Evolutionary conservation across 2,113 vertebrate genomes (phyloP), one percentile per base, ranked within the genome.

Genomic region (Coptodon bakossiorum): DNA sequence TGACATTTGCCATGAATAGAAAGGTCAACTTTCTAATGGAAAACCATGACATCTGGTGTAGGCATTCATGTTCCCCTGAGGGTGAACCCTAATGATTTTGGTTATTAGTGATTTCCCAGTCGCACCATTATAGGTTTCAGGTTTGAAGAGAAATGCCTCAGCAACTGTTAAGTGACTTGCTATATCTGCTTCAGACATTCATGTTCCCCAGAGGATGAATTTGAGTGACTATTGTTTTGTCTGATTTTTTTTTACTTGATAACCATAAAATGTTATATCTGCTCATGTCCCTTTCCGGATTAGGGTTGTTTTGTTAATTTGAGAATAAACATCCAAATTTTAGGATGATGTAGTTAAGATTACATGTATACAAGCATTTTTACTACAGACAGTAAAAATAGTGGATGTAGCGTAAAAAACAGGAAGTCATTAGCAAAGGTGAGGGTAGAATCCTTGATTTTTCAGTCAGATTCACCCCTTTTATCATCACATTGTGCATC

Each of bases 11-110:
- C 9, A 19, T 50, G 24, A 78, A 78, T 78, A 29, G 43, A 78
- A 78, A 50, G 40, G 43, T 78, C 71, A 48, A 50, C 71, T 31
- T 76, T 12, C 16, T 50, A 78, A 19, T 31, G 4, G 16, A 48
- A 50, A 50, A 50, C 43, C 9, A 78, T 79, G 7, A 79, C 7
- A 53, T 79, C 45, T 79, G 73, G 27, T 52, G 45, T 27, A 78
- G 76, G 22, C 17, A 79, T 79, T 53, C 76, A 14, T 54, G 19
- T 54, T 54, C 43, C 57, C 57, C 10, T 10, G 80, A 61, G 38
- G 38, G 11, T 48, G 38, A 48, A 61, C 11, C 50, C 12, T 0
- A 80, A 52, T 78, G 45, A 4, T 22, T 53, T 34, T 34, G 16
- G 27, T 52, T 78, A 13, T 78, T 52, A 13, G 2, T 19, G 16